These are phyloP conservation scores for Muscina levida DNA, from an alignment of 2,888 invertebrate genomes.

Conservation along the genomic window DNA sequence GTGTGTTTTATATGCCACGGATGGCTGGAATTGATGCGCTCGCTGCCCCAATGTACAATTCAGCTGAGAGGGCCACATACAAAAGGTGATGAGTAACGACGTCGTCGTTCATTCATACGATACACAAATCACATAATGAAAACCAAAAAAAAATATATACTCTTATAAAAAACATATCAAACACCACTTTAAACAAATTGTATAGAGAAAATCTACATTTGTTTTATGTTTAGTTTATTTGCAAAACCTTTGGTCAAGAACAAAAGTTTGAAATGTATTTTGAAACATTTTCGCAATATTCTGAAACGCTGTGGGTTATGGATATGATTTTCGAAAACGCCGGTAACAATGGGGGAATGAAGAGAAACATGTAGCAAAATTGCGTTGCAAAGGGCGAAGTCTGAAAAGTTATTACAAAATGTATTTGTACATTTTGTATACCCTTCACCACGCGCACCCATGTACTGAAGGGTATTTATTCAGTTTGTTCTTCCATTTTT, in stretches of 20 bases:
- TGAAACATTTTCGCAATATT: conserved; percentile 15
- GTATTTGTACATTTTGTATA: no score
- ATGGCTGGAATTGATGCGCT: conserved; percentile 61
- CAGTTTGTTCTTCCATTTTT: no score
- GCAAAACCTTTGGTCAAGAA: no score
- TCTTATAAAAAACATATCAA: conserved; percentile 41
- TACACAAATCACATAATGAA: conserved; percentile 17
- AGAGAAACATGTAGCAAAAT: no score
- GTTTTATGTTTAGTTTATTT: no score
- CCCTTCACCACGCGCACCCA: no score
- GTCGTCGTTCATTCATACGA: conserved; percentile 50
- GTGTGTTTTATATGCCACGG: conserved; percentile 27
- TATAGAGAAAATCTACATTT: conserved; percentile 7
- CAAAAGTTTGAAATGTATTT: not conserved
- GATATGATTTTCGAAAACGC: no score
- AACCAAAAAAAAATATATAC: conserved; percentile 33
- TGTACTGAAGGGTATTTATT: no score
- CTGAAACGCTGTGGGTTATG: no score
- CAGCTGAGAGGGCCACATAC: conserved; percentile 47
- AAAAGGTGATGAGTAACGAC: conserved; percentile 65
- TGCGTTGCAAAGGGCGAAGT: no score
- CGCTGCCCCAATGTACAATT: conserved; percentile 50
- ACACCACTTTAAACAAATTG: not conserved
- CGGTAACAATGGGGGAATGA: no score
- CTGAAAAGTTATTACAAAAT: no score